A percentile compares a stretch with the other conserved stretches of the same genome.
phyloP scores from a whole-genome alignment of 2,888 invertebrate species.

The Sialis lutaria region DNA sequence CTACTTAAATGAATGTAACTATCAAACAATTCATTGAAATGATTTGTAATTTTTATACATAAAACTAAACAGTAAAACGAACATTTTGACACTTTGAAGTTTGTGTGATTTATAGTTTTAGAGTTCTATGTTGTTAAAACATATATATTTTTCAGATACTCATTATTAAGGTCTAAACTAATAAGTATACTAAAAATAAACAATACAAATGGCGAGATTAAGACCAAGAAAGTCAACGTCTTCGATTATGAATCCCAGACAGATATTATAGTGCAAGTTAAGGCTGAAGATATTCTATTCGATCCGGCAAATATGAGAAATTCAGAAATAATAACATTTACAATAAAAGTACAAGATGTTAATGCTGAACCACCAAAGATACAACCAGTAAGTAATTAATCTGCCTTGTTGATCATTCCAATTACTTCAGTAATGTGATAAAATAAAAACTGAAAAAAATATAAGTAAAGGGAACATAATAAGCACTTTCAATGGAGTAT shows the following conservation, averaged over 20 bases:
- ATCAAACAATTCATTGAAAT: background rate
- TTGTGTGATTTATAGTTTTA: no score
- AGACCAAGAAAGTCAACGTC: slow-evolving; percentile 30
- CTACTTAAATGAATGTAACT: no score
- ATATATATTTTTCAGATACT: slow-evolving; percentile 31
- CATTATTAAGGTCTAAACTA: slow-evolving; percentile 29
- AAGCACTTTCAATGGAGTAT: no score
- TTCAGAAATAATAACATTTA: slow-evolving; percentile 32
- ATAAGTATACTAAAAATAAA: slow-evolving; percentile 28
- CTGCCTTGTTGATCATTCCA: no score
- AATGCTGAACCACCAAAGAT: slow-evolving; percentile 57
- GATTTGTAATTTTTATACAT: no score
- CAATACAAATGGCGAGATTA: slow-evolving; percentile 34
- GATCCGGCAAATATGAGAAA: slow-evolving; percentile 21
- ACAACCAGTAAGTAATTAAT: slow-evolving; percentile 29
- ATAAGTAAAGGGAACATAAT: no score
- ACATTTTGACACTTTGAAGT: no score
- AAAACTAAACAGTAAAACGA: no score
- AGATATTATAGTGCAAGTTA: slow-evolving; percentile 28
- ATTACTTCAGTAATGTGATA: no score
- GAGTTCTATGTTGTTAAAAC: no score
- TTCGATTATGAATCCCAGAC: slow-evolving; percentile 45
- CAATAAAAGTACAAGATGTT: slow-evolving; percentile 44
- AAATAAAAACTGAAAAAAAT: no score
- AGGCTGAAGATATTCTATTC: slow-evolving; percentile 19